Conservation (phyloP, 92 coral and sea anemone species). For the Palythoa heliodiscus region DNA sequence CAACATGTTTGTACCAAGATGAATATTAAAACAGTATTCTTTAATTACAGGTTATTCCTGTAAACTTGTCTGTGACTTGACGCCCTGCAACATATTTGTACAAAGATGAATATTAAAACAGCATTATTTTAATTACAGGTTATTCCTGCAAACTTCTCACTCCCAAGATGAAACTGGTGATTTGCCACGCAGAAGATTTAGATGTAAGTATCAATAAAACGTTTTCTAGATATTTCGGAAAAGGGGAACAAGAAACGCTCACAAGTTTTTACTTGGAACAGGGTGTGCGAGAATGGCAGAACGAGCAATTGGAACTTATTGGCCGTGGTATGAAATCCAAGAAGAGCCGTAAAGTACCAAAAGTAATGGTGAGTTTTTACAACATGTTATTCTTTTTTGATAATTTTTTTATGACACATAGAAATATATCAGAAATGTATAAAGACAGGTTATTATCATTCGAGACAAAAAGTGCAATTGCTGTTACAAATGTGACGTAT, state of each 20-base stretch:
- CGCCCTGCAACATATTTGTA: not conserved
- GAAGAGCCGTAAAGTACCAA: slow-evolving; percentile 40
- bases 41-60: slow-evolving; percentile 84
- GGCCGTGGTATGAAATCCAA: slow-evolving; percentile 55
- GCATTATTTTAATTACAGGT: slow-evolving; percentile 50
- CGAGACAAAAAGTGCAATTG: no score
- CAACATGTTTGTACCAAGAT: not conserved
- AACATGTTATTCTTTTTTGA: not conserved
- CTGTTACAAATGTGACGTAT: no score
- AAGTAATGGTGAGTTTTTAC: slow-evolving; percentile 25
- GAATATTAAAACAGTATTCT: not conserved
- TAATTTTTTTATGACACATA: not conserved
- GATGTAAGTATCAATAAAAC: slow-evolving; percentile 73
- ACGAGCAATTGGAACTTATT: slow-evolving; percentile 74
- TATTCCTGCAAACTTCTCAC: slow-evolving; percentile 94
- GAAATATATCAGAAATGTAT: no score
- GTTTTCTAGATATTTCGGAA: not conserved
- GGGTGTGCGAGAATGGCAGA: slow-evolving; percentile 97
- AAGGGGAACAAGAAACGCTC: not conserved
- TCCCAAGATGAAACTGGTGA: slow-evolving; percentile 86
- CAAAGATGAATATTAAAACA: not conserved
- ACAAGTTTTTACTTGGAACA: slow-evolving; percentile 27
- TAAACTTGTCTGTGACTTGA: slow-evolving; percentile 65
- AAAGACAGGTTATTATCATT: no score
- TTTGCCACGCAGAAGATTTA: slow-evolving; percentile 84